Percentiles rank a stretch among this genome's conserved stretches.
Evolutionary conservation across 2,888 invertebrate genomes (phyloP).

Genomic region (Eilema griseolum): DNA sequence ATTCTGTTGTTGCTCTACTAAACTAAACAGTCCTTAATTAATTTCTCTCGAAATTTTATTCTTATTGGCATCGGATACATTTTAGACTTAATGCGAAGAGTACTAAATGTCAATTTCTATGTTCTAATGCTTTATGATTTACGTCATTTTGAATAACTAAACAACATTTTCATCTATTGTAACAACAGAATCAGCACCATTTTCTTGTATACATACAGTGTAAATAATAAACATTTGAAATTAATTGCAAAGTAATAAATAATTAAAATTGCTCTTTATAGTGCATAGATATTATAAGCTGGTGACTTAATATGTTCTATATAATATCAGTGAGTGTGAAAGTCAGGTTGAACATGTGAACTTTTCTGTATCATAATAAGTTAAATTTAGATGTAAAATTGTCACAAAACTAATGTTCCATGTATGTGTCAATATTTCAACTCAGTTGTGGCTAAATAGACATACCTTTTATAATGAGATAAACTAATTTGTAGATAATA

Average conservation of each 20-base stretch:
- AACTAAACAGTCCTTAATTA: no score
- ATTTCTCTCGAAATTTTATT: no score
- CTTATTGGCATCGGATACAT: no score
- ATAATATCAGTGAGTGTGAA: constrained; percentile 3
- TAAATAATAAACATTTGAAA: constrained; percentile 24
- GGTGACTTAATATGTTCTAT: constrained; percentile 5
- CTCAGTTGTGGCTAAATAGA: constrained; percentile 23
- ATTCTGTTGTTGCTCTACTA: no score
- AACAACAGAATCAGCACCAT: background rate
- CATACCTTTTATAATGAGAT: constrained; percentile 24
- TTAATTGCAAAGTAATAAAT: constrained; percentile 6
- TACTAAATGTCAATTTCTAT: no score
- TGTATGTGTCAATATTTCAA: constrained; percentile 21
- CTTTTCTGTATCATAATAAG: constrained; percentile 16
- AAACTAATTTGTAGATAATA: constrained; percentile 39
- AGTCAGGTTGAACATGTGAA: background rate
- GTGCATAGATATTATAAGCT: constrained; percentile 7
- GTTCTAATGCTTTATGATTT: no score
- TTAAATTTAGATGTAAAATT: constrained; percentile 10
- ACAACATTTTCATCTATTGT: no score
- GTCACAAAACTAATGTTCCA: constrained; percentile 18
- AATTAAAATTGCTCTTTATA: constrained; percentile 18
- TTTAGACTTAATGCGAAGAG: no score
- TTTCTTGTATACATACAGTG: constrained; percentile 21
- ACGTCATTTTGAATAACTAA: no score